Percentiles rank a stretch among this genome's conserved stretches.
These are phyloP conservation scores for Naja naja DNA, from an alignment of 2,113 vertebrate species.

Conservation along the genomic window DNA sequence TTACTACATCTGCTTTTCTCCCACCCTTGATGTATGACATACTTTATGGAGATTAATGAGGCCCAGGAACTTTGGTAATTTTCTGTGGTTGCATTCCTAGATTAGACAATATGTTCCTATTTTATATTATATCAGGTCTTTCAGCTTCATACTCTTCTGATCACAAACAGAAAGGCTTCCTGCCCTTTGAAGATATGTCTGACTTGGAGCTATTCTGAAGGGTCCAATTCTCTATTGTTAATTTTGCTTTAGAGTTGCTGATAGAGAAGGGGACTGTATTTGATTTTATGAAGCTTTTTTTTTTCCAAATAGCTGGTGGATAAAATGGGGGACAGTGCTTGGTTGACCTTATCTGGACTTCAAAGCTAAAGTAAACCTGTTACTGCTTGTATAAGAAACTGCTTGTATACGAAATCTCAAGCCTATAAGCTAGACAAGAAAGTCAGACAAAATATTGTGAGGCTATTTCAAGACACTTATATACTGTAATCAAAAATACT, in stretches of 20 bases:
- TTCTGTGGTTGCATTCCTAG: not conserved
- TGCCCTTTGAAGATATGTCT: not conserved
- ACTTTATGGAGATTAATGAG: not conserved
- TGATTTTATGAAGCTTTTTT: not conserved
- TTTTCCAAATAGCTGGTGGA: not conserved
- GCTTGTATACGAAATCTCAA: not conserved
- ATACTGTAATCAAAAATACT: not conserved
- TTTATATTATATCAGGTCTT: not conserved
- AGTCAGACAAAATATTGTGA: not conserved
- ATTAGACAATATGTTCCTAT: not conserved
- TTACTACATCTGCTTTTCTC: not conserved
- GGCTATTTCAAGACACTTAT: not conserved
- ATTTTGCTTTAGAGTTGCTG: not conserved
- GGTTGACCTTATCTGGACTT: not conserved
- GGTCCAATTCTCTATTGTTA: not conserved
- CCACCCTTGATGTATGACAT: not conserved
- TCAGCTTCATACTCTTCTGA: not conserved
- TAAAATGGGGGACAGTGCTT: not conserved
- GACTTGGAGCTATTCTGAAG: not conserved
- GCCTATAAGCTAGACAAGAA: not conserved
- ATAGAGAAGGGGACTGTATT: not conserved
- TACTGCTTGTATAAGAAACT: not conserved
- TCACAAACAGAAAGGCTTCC: not conserved
- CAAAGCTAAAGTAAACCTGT: not conserved
- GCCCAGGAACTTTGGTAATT: not conserved